These are phyloP conservation scores for Calosoma granatense DNA, from an alignment of 1,140 invertebrate genomes.

Conservation along the genomic window DNA sequence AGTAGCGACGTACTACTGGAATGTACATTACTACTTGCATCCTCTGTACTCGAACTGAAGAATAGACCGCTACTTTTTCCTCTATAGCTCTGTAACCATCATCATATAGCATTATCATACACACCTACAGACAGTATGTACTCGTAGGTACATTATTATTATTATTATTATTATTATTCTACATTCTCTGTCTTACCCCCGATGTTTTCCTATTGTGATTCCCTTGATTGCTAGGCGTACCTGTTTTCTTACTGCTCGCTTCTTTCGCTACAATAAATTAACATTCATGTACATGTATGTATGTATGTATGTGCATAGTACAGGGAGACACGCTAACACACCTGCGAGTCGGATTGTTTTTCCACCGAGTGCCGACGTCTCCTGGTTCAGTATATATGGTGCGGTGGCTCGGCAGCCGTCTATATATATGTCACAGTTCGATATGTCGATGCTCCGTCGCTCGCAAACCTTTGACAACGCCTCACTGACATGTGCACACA, in stretches of 20 bases:
- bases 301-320: constrained; percentile 1
- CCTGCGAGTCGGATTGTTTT: constrained; percentile 58
- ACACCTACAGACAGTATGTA: too few relatives aligned
- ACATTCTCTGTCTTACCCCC: too few relatives aligned
- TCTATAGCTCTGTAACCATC: constrained; percentile 38
- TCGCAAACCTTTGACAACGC: constrained; percentile 46
- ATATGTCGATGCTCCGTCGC: constrained; percentile 47
- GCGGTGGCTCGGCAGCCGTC: constrained; percentile 51
- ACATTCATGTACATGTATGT: neutral
- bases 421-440: constrained; percentile 51
- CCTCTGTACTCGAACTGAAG: constrained; percentile 53
- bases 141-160: too few relatives aligned
- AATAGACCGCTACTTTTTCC: constrained; percentile 41
- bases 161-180: too few relatives aligned
- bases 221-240: neutral
- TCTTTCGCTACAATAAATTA: constrained; percentile 25
- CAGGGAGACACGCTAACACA: constrained; percentile 28
- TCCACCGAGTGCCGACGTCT: constrained; percentile 55
- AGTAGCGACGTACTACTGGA: constrained; percentile 30
- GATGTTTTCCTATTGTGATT: constrained; percentile 28
- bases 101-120: too few relatives aligned
- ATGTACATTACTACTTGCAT: constrained; percentile 31
- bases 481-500: constrained; percentile 38
- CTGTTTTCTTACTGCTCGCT: constrained; percentile 26
- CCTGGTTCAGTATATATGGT: constrained; percentile 40